These are phyloP conservation scores for Eumerus sabulonum DNA, from an alignment of 2,888 invertebrate species.

Conservation along the genomic window DNA sequence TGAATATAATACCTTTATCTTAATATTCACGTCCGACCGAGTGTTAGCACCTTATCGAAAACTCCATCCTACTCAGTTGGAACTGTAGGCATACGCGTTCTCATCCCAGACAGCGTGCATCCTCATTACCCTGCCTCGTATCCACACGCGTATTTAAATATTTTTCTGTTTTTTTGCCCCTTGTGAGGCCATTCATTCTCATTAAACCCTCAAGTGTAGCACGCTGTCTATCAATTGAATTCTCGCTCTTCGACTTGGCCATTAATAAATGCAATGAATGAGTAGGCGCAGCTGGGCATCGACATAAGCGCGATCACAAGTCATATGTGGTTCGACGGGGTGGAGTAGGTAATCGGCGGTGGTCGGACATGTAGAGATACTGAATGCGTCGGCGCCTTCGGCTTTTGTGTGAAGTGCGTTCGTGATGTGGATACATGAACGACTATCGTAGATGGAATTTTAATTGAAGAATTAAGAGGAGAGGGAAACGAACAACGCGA, in stretches of 20 bases:
- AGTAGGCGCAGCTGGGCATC: constrained; percentile 57
- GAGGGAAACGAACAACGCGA: constrained; percentile 54
- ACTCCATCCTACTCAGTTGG: too few relatives aligned
- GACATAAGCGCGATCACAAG: constrained; percentile 18
- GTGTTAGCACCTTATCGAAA: too few relatives aligned
- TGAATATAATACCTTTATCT: too few relatives aligned
- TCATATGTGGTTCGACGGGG: constrained; percentile 26
- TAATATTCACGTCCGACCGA: too few relatives aligned
- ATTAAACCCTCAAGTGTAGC: constrained; percentile 42
- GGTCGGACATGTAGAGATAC: constrained; percentile 49
- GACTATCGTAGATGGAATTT: constrained; percentile 61
- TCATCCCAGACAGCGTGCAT: constrained; percentile 38
- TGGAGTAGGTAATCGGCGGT: not conserved
- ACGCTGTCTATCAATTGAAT: constrained; percentile 60
- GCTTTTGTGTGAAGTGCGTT: constrained; percentile 65
- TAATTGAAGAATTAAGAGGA: constrained; percentile 65
- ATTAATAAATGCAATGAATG: constrained; percentile 60
- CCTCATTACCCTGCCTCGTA: constrained; percentile 16
- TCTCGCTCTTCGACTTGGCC: constrained; percentile 38
- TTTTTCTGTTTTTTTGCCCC: constrained; percentile 1
- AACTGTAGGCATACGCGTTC: too few relatives aligned
- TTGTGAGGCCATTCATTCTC: constrained; percentile 16
- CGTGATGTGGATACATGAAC: constrained; percentile 62
- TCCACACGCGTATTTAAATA: constrained; percentile 4
- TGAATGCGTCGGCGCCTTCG: constrained; percentile 62